Percentiles rank a stretch among this genome's conserved stretches.
Conservation (phyloP, 2,797 vertebrate species). For the Anguilla obscura region DNA sequence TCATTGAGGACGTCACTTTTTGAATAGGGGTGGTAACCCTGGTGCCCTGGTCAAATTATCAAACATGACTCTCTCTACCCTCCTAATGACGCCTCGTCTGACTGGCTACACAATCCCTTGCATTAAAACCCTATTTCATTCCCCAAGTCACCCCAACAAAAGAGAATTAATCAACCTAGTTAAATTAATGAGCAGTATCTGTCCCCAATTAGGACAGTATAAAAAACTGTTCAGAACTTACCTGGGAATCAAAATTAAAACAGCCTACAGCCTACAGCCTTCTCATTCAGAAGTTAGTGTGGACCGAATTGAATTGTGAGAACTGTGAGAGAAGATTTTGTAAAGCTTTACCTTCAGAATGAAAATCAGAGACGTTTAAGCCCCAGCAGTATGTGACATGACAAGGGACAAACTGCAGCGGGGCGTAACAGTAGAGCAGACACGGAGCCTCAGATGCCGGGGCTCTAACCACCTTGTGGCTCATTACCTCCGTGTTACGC, state of each 20-base stretch:
- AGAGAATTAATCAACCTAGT: neutral
- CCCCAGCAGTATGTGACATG: slow-evolving; percentile 12
- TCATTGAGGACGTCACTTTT: neutral
- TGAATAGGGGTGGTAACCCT: neutral
- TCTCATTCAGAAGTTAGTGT: neutral
- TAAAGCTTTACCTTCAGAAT: neutral
- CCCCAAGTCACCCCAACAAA: neutral
- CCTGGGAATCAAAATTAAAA: neutral
- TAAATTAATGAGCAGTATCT: neutral
- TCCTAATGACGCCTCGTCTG: neutral
- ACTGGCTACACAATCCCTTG: neutral
- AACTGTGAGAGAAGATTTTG: neutral
- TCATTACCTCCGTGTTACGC: neutral
- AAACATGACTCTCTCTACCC: neutral
- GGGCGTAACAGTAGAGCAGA: neutral
- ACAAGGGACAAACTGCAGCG: neutral
- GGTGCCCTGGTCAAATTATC: neutral
- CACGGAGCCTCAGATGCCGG: neutral
- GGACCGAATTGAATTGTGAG: neutral
- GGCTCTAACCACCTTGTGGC: neutral
- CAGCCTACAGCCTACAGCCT: no score
- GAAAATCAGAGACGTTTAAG: slow-evolving; percentile 12
- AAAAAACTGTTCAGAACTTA: neutral
- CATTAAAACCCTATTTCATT: neutral
- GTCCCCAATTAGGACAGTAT: neutral